Percentiles rank a stretch among this genome's conserved stretches.
Evolutionary conservation across 2,797 vertebrate species (phyloP).

Genomic region (Mallotus villosus): DNA sequence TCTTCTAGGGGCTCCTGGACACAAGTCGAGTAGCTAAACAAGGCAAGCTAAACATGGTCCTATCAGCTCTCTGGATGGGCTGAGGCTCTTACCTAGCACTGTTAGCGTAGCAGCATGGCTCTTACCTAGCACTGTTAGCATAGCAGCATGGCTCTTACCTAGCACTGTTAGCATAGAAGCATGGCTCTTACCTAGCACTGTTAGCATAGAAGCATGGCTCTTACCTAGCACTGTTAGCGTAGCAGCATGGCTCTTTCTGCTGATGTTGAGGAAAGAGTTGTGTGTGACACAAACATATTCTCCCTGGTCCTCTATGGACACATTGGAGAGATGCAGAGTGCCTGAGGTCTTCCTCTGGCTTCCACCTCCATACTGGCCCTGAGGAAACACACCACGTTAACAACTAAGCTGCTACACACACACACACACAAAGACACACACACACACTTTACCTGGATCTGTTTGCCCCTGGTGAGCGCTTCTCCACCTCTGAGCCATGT

Average conservation of each 20-base stretch:
- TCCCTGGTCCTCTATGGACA: constrained; percentile 73
- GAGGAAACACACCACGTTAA: constrained; percentile 17
- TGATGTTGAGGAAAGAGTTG: constrained; percentile 69
- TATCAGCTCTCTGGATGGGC: no score
- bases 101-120: constrained; percentile 68
- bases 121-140: constrained; percentile 50
- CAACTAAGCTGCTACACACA: no score
- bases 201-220: constrained; percentile 68
- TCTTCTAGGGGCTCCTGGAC: constrained; percentile 53
- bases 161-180: constrained; percentile 62
- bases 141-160: constrained; percentile 61
- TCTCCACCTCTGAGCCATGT: constrained; percentile 74
- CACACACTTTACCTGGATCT: constrained; percentile 69
- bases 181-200: constrained; percentile 53
- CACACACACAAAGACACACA: constrained; percentile 2
- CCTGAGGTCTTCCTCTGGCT: constrained; percentile 74
- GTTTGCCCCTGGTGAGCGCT: constrained; percentile 59
- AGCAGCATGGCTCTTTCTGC: constrained; percentile 64
- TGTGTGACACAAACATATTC: constrained; percentile 70
- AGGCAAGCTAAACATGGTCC: no score
- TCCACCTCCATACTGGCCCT: constrained; percentile 79
- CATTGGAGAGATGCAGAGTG: constrained; percentile 69
- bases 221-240: constrained; percentile 52
- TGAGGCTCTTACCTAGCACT: constrained; percentile 25
- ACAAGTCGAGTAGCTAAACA: no score